Evolutionary conservation across 2,113 vertebrate species (phyloP).

Genomic region (Todiramphus saurophagus): DNA sequence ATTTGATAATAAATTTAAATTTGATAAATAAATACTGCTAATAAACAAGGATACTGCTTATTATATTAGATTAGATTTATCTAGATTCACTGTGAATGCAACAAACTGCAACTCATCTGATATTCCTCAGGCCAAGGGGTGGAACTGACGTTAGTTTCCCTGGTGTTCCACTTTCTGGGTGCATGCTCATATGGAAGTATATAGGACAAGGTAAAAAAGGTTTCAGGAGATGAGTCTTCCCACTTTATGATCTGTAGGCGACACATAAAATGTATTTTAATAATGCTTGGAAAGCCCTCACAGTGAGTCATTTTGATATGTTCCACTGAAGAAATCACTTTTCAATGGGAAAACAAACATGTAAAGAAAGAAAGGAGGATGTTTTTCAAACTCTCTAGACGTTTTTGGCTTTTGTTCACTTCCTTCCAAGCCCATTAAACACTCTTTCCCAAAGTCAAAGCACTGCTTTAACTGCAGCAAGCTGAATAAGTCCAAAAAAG

Average conservation of each 20-base stretch:
- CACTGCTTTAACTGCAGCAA: not conserved
- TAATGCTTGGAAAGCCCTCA: not conserved
- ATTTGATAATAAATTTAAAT: too few species aligned
- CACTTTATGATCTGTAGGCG: not conserved
- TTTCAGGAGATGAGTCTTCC: not conserved
- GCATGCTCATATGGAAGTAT: not conserved
- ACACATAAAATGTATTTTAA: not conserved
- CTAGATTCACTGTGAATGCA: not conserved
- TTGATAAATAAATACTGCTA: too few species aligned
- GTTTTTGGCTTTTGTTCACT: not conserved
- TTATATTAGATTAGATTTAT: too few species aligned
- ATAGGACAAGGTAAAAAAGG: not conserved
- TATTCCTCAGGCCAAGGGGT: not conserved
- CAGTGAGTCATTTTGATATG: not conserved
- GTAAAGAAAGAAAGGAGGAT: not conserved
- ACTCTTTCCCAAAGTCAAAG: not conserved
- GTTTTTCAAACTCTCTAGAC: not conserved
- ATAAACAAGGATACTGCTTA: not conserved
- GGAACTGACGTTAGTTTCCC: not conserved
- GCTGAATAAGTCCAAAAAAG: not conserved
- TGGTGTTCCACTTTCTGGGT: not conserved
- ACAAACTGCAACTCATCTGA: not conserved
- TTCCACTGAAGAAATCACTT: not conserved
- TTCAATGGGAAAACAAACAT: not conserved
- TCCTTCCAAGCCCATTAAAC: not conserved